phyloP scores from a whole-genome alignment of 2,888 invertebrate genomes.

The Heteropelma amictum region DNA sequence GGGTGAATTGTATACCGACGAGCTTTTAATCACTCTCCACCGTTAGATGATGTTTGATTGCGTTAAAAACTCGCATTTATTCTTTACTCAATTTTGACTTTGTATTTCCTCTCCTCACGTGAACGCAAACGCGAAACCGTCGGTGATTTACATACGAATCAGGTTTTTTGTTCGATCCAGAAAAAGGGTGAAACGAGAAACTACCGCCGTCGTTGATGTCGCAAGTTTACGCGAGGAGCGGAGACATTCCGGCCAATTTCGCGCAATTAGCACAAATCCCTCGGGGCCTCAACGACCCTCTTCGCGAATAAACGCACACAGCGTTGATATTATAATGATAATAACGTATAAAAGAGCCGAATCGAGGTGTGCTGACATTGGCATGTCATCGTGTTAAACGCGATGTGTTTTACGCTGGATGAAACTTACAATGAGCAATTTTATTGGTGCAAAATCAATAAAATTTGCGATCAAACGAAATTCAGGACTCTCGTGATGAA shows the following conservation, averaged over 20 bases:
- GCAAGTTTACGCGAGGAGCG: constrained; percentile 25
- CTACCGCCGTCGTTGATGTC: constrained; percentile 42
- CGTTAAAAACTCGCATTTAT: neutral
- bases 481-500: no score
- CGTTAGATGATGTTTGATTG: no score
- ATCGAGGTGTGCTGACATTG: constrained; percentile 31
- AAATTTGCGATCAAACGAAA: neutral
- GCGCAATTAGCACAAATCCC: constrained; percentile 59
- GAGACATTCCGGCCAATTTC: constrained; percentile 63
- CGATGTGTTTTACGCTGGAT: constrained; percentile 8
- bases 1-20: no score
- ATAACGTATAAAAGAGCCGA: constrained; percentile 21
- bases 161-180: constrained; percentile 56
- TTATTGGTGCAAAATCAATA: neutral
- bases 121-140: neutral
- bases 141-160: constrained; percentile 65
- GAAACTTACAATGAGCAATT: neutral
- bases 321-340: constrained; percentile 11
- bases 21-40: no score
- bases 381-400: constrained; percentile 44
- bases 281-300: constrained; percentile 16
- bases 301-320: neutral
- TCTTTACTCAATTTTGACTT: neutral
- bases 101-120: constrained; percentile 21
- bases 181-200: constrained; percentile 41